Evolutionary conservation across 2,797 vertebrate genomes (phyloP).

Genomic region (Neosalanx taihuensis): DNA sequence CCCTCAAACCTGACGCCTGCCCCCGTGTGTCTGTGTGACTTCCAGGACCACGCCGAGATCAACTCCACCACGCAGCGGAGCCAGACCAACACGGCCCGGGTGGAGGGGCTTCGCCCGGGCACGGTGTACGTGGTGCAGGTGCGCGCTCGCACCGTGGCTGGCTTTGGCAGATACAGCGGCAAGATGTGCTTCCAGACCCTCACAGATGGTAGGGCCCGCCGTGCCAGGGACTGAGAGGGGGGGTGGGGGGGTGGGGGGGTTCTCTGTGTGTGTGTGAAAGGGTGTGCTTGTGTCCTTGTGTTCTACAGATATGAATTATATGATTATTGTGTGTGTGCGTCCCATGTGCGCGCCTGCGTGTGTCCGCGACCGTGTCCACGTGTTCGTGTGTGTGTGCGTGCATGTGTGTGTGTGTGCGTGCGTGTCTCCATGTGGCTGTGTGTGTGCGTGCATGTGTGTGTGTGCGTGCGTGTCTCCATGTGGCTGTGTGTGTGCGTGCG

Average conservation of each 20-base stretch:
- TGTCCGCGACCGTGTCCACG: background rate
- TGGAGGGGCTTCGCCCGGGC: slow-evolving; percentile 86
- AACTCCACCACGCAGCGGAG: slow-evolving; percentile 93
- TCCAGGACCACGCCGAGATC: slow-evolving; percentile 91
- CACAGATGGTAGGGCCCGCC: slow-evolving; percentile 86
- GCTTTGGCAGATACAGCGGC: slow-evolving; percentile 97
- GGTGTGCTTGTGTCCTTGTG: background rate
- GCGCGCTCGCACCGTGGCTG: slow-evolving; percentile 90
- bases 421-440: slow-evolving; percentile 32
- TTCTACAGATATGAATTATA: background rate
- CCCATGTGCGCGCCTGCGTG: background rate
- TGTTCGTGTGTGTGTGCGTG: background rate
- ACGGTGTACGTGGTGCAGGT: slow-evolving; percentile 96
- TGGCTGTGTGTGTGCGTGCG: slow-evolving; percentile 20
- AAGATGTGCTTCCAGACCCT: slow-evolving; percentile 99
- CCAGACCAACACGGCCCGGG: slow-evolving; percentile 90
- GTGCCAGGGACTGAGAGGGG: slow-evolving; percentile 44
- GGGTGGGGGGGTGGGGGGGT: slow-evolving; percentile 43
- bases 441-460: slow-evolving; percentile 12
- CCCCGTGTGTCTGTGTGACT: slow-evolving; percentile 7
- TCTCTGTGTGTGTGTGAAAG: background rate
- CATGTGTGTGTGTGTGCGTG: slow-evolving; percentile 37
- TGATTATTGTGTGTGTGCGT: background rate
- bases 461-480: background rate
- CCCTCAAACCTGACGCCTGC: background rate